Conservation (phyloP, 2,888 invertebrate genomes). For the Drosophila leonis region DNA sequence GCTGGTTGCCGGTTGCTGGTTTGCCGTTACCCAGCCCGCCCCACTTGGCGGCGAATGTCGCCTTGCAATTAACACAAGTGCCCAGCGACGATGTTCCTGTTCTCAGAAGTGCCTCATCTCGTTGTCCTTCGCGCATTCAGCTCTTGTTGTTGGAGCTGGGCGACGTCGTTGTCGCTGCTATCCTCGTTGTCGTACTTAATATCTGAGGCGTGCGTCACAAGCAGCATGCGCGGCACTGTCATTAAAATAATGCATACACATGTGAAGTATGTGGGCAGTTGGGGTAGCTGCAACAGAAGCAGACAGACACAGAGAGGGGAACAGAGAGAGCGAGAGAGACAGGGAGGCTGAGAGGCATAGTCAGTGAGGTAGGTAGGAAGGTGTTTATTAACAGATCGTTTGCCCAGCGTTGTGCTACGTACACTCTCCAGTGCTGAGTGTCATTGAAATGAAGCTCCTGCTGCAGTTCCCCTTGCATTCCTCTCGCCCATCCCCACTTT, state of each 20-base stretch:
- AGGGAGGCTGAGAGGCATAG: neutral
- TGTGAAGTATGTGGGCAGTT: constrained; percentile 77
- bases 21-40: constrained; percentile 49
- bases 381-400: constrained; percentile 84
- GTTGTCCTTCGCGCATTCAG: constrained; percentile 69
- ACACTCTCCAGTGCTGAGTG: constrained; percentile 55
- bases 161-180: constrained; percentile 28
- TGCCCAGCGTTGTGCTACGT: constrained; percentile 65
- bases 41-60: constrained; percentile 73
- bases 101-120: constrained; percentile 52
- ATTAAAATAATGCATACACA: constrained; percentile 83
- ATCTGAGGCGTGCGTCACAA: constrained; percentile 77
- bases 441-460: constrained; percentile 37
- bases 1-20: constrained; percentile 20
- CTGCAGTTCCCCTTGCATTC: neutral
- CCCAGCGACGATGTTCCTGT: constrained; percentile 53
- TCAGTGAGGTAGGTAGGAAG: constrained; percentile 53
- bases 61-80: constrained; percentile 84
- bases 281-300: constrained; percentile 40
- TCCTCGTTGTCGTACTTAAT: constrained; percentile 62
- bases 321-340: neutral
- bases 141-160: constrained; percentile 30
- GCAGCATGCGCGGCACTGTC: constrained; percentile 73
- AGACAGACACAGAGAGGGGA: neutral
- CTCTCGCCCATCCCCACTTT: neutral